Conservation (phyloP, 2,797 vertebrate genomes). For the Pampus argenteus region DNA sequence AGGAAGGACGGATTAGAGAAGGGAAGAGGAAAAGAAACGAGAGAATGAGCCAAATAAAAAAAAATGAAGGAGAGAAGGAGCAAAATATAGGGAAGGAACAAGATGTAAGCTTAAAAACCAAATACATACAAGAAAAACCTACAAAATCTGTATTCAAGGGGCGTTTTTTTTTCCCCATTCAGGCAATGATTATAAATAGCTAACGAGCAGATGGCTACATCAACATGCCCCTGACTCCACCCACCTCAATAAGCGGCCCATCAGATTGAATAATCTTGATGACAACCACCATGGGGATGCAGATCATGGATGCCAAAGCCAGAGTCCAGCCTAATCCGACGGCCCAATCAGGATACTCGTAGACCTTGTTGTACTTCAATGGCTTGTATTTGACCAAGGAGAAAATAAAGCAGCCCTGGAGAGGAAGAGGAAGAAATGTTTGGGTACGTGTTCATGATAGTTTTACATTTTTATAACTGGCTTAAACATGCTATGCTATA, state of each 20-base stretch:
- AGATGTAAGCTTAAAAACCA: neutral
- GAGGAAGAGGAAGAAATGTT: neutral
- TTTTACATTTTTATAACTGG: neutral
- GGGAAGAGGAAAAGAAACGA: neutral
- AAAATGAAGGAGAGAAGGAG: neutral
- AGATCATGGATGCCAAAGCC: slow-evolving; percentile 96
- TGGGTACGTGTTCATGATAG: neutral
- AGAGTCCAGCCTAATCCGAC: slow-evolving; percentile 95
- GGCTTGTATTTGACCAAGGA: slow-evolving; percentile 97
- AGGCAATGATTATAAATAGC: neutral
- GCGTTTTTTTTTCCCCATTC: neutral
- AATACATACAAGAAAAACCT: neutral
- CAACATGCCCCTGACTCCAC: slow-evolving; percentile 33
- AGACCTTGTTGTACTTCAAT: slow-evolving; percentile 97
- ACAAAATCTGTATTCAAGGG: too few relatives aligned
- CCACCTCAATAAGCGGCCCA: slow-evolving; percentile 95
- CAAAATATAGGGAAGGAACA: neutral
- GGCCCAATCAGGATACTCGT: slow-evolving; percentile 95
- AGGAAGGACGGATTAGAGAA: neutral
- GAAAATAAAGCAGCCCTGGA: slow-evolving; percentile 96
- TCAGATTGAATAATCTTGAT: slow-evolving; percentile 94
- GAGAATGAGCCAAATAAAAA: too few relatives aligned
- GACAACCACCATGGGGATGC: slow-evolving; percentile 95
- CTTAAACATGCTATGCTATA: too few relatives aligned
- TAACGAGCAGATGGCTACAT: too few relatives aligned